Conservation (phyloP, 2,113 vertebrate genomes). For the Canis aureus region DNA sequence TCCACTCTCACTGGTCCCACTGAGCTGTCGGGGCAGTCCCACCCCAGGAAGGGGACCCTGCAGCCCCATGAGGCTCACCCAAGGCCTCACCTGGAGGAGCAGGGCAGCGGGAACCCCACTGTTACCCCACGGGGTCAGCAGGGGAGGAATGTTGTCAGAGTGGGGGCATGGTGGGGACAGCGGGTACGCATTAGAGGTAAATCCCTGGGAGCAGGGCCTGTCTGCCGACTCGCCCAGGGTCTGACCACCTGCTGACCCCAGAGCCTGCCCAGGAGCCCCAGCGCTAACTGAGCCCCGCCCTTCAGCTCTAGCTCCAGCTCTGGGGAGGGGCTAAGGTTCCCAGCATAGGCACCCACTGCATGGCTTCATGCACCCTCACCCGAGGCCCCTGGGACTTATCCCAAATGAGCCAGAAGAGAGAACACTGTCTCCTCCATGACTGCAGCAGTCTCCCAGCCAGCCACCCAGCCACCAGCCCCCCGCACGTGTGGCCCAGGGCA, state of each 20-base stretch:
- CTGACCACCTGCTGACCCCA: background rate
- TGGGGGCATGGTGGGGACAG: accelerated
- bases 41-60: background rate
- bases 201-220: accelerated
- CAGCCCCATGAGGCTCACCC: background rate
- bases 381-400: background rate
- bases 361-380: accelerated
- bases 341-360: accelerated
- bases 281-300: background rate
- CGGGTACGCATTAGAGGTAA: accelerated
- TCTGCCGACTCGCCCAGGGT: background rate
- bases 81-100: no score
- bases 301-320: background rate
- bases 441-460: background rate
- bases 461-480: accelerated
- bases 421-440: accelerated
- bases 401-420: background rate
- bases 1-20: accelerated
- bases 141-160: accelerated
- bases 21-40: background rate
- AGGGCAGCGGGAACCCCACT: accelerated
- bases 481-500: accelerated
- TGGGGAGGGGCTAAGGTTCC: background rate
- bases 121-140: accelerated
- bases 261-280: background rate